Conservation (phyloP, 2,888 invertebrate genomes). For the Piscicola geometra region DNA sequence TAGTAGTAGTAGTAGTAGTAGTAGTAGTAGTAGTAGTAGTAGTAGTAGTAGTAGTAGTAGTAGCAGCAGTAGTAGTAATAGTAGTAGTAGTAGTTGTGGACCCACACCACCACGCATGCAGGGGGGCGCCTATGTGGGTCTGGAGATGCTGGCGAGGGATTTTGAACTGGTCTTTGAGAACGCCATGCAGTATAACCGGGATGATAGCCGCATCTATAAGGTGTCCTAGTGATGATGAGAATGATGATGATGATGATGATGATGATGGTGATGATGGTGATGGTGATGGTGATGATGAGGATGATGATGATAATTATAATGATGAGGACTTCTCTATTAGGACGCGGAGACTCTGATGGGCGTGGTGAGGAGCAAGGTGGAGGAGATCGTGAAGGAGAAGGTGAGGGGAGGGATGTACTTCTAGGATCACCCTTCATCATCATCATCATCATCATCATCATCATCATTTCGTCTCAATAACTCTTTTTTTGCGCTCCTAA, state of each 20-base stretch:
- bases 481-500: too few relatives aligned
- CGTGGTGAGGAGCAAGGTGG: slow-evolving; percentile 69
- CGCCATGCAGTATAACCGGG: slow-evolving; percentile 81
- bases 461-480: too few relatives aligned
- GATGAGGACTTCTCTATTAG: too few relatives aligned
- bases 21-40: slow-evolving; percentile 18
- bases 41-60: slow-evolving; percentile 18
- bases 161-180: slow-evolving; percentile 95
- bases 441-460: too few relatives aligned
- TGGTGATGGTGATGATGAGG: background rate
- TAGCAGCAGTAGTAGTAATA: slow-evolving; percentile 18
- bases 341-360: slow-evolving; percentile 78
- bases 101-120: too few relatives aligned
- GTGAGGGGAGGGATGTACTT: background rate
- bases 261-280: background rate
- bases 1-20: slow-evolving; percentile 16
- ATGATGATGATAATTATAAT: background rate
- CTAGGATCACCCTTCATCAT: too few relatives aligned
- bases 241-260: background rate
- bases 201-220: slow-evolving; percentile 75
- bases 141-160: slow-evolving; percentile 77
- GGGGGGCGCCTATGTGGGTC: slow-evolving; percentile 36
- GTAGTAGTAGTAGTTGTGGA: slow-evolving; percentile 16
- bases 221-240: slow-evolving; percentile 55
- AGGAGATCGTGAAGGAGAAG: slow-evolving; percentile 15